Percentiles rank a stretch among this genome's conserved stretches.
phyloP scores from a whole-genome alignment of 2,797 vertebrate genomes.

The Melanotaenia nigrans region DNA sequence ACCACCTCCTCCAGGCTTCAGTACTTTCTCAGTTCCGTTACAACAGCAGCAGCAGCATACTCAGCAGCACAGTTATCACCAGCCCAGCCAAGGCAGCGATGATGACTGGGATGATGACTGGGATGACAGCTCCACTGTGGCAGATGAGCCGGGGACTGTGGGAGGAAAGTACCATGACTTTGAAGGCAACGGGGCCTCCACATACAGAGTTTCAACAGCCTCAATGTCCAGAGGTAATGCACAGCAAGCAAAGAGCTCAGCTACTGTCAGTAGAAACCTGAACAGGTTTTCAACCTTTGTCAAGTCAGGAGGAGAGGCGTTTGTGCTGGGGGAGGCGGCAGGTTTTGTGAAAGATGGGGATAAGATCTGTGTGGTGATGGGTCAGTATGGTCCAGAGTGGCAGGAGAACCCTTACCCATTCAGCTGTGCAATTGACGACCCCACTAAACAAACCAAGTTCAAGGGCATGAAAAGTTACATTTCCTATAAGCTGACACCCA shows the following conservation, averaged over 20 bases:
- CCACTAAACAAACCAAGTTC: slow-evolving; percentile 98
- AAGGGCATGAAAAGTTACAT: slow-evolving; percentile 99
- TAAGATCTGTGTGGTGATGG: slow-evolving; percentile 93
- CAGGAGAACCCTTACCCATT: slow-evolving; percentile 97
- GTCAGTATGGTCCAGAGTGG: slow-evolving; percentile 92
- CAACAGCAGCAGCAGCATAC: slow-evolving; percentile 59
- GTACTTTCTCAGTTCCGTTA: slow-evolving; percentile 54
- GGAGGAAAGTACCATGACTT: slow-evolving; percentile 81
- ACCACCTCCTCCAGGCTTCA: slow-evolving; percentile 59
- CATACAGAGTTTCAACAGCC: slow-evolving; percentile 87
- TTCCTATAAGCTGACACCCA: slow-evolving; percentile 94
- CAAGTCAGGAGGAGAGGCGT: slow-evolving; percentile 95
- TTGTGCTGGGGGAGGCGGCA: slow-evolving; percentile 91
- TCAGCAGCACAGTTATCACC: slow-evolving; percentile 71
- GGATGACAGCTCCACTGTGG: slow-evolving; percentile 95
- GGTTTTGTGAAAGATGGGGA: slow-evolving; percentile 96
- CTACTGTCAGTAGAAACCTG: slow-evolving; percentile 93
- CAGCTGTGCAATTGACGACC: slow-evolving; percentile 92
- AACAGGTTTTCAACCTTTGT: slow-evolving; percentile 98
- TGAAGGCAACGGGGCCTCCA: slow-evolving; percentile 87
- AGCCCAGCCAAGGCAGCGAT: slow-evolving; percentile 88
- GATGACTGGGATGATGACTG: slow-evolving; percentile 98
- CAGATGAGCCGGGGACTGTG: slow-evolving; percentile 88
- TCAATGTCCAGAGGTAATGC: slow-evolving; percentile 74
- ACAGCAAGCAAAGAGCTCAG: slow-evolving; percentile 89